Conservation (phyloP, 2,888 invertebrate species). For the Arrhopalites spinosus region DNA sequence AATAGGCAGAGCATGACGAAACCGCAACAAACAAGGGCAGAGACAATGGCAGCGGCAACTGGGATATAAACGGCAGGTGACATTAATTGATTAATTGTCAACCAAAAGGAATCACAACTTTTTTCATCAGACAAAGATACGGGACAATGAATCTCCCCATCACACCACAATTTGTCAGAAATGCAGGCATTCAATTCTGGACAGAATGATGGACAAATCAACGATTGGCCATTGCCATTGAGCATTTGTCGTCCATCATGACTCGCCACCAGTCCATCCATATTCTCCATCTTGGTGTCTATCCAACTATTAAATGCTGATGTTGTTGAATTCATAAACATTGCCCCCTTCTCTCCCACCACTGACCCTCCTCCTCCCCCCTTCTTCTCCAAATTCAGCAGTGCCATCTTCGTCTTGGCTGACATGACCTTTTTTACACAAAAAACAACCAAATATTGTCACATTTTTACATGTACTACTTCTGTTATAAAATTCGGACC, state of each 20-base stretch:
- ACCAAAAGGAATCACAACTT: conserved; percentile 54
- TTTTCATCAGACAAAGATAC: conserved; percentile 48
- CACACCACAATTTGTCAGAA: conserved; percentile 78
- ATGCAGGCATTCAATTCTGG: conserved; percentile 82
- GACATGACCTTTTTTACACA: too few species aligned
- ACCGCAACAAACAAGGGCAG: conserved; percentile 58
- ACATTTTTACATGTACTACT: too few species aligned
- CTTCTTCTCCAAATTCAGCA: conserved; percentile 37
- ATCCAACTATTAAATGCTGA: not conserved
- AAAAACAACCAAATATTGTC: too few species aligned
- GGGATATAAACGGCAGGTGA: conserved; percentile 56
- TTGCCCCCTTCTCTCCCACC: not conserved
- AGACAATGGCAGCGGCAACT: conserved; percentile 52
- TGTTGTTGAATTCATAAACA: not conserved
- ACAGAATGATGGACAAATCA: conserved; percentile 71
- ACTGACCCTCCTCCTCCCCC: not conserved
- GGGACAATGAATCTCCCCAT: conserved; percentile 63
- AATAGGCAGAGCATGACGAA: conserved; percentile 61
- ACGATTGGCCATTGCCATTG: not conserved
- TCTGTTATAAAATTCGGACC: too few species aligned
- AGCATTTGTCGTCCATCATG: not conserved
- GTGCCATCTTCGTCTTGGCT: conserved; percentile 49
- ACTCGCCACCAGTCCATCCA: not conserved
- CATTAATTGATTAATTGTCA: conserved; percentile 53
- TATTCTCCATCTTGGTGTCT: not conserved